Conservation (phyloP, 2,113 vertebrate genomes). For the Argyrosomus japonicus region DNA sequence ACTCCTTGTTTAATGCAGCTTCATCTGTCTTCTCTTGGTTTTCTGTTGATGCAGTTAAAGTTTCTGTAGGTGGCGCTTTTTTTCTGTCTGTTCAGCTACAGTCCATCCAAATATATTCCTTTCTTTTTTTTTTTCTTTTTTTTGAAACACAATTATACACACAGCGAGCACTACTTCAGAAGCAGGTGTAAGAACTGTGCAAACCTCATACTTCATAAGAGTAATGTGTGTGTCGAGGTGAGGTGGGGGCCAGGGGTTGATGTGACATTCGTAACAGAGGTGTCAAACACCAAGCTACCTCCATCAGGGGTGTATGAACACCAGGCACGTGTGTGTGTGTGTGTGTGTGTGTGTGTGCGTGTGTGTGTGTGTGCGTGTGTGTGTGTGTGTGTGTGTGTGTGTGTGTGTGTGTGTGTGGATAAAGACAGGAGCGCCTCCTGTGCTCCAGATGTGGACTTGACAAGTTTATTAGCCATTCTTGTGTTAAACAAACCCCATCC, state of each 20-base stretch:
- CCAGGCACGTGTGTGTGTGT: constrained; percentile 47
- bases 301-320: constrained; percentile 52
- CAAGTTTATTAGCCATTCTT: constrained; percentile 77
- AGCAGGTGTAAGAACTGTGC: constrained; percentile 9
- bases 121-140: background rate
- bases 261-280: constrained; percentile 33
- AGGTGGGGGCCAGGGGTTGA: constrained; percentile 28
- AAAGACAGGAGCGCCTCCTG: constrained; percentile 58
- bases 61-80: background rate
- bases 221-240: background rate
- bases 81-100: background rate
- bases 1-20: too few relatives aligned
- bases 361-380: constrained; percentile 1
- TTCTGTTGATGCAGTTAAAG: background rate
- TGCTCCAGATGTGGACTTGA: constrained; percentile 77
- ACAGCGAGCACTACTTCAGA: background rate
- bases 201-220: background rate
- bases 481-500: constrained; percentile 73
- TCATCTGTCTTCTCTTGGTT: background rate
- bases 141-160: background rate
- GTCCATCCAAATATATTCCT: background rate
- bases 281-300: constrained; percentile 62
- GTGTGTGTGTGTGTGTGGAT: constrained; percentile 22
- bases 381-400: background rate
- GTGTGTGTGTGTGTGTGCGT: background rate